Percentiles rank a stretch among this genome's conserved stretches.
phyloP scores from a whole-genome alignment of 2,113 vertebrate genomes.

The Bambusicola thoracicus region DNA sequence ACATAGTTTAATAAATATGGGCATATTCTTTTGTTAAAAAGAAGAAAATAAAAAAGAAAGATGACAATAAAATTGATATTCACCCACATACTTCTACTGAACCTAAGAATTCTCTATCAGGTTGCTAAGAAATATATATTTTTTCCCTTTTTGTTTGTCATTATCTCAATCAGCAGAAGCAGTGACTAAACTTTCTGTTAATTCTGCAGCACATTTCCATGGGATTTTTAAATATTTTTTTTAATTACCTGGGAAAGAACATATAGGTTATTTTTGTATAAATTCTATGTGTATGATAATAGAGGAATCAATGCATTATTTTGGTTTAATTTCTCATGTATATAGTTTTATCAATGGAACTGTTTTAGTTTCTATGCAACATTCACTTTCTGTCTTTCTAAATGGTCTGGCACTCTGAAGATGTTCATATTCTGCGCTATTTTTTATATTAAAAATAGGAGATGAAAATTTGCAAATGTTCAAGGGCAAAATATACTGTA shows the following conservation, averaged over 20 bases:
- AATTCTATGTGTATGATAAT: not conserved
- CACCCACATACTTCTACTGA: not conserved
- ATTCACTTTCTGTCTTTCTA: not conserved
- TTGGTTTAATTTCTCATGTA: not conserved
- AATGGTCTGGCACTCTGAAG: not conserved
- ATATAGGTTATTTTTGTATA: not conserved
- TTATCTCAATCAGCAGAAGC: not conserved
- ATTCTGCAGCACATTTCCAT: not conserved
- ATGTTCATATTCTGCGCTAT: not conserved
- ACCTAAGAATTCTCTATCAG: not conserved
- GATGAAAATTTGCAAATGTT: not conserved
- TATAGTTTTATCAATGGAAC: not conserved
- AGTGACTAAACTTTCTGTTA: not conserved
- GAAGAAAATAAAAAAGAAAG: not conserved
- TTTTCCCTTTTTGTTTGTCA: accelerated
- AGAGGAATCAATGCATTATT: accelerated
- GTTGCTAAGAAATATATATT: not conserved
- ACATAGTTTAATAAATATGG: not conserved
- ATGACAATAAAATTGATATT: not conserved
- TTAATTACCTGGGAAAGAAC: not conserved
- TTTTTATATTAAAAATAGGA: not conserved
- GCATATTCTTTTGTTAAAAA: not conserved
- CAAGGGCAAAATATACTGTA: not conserved
- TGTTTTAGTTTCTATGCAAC: not conserved
- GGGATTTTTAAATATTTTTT: not conserved